phyloP scores from a whole-genome alignment of 2,113 vertebrate species.

The Melanotaenia duboulayi region DNA sequence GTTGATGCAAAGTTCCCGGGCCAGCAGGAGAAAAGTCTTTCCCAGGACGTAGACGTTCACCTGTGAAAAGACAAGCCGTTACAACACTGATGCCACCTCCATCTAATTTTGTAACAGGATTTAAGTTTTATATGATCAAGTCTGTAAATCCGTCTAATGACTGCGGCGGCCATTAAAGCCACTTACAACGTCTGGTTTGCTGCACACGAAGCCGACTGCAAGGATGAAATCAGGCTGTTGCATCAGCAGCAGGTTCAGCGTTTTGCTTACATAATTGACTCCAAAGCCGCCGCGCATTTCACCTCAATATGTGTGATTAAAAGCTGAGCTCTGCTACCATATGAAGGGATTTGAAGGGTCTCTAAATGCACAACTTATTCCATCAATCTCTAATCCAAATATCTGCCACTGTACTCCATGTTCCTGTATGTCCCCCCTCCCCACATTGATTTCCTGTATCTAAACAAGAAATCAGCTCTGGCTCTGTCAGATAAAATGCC shows the following conservation, averaged over 20 bases:
- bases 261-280: constrained; percentile 29
- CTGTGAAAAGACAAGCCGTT: constrained; percentile 70
- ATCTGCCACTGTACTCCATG: not conserved
- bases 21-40: constrained; percentile 92
- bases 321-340: constrained; percentile 18
- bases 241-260: constrained; percentile 20
- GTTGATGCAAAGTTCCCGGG: constrained; percentile 96
- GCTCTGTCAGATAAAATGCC: not conserved
- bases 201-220: not conserved
- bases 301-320: constrained; percentile 42
- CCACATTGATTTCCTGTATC: not conserved
- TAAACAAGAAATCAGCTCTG: not conserved
- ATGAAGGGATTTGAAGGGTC: not conserved
- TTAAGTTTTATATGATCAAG: no score
- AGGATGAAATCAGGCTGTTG: not conserved
- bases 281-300: constrained; percentile 12
- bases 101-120: no score
- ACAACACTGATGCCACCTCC: no score
- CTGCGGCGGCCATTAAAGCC: constrained; percentile 15
- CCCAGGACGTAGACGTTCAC: constrained; percentile 97
- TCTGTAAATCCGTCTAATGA: not conserved
- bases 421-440: not conserved
- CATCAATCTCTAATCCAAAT: constrained; percentile 4
- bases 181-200: not conserved
- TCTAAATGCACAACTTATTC: not conserved